Evolutionary conservation across 37 sponge, comb jelly and placozoan species (phyloP).

Genomic region (Bolinopsis microptera): DNA sequence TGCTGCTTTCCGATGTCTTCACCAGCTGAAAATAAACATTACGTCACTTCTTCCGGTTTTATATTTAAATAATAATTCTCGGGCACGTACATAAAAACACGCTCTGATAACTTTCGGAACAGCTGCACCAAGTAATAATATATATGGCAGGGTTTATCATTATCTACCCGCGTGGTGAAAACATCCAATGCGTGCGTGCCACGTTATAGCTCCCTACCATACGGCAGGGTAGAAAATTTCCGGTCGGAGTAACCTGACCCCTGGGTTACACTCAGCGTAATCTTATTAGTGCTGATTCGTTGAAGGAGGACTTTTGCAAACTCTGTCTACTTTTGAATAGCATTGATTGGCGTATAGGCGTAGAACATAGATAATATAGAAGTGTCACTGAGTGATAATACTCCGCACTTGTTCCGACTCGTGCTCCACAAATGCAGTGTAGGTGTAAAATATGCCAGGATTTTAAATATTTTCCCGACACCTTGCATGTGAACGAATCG

Average conservation of each 20-base stretch:
- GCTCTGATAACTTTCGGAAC: not conserved
- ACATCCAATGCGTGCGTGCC: too few species aligned
- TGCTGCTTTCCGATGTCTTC: not conserved
- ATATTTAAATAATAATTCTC: not conserved
- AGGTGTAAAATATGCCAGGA: too few species aligned
- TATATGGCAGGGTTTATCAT: not conserved
- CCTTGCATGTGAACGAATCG: too few species aligned
- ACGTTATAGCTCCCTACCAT: not conserved
- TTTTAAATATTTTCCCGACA: too few species aligned
- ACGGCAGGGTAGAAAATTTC: not conserved
- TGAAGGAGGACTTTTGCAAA: not conserved
- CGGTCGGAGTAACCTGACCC: not conserved
- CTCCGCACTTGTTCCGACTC: too few species aligned
- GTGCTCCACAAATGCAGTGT: too few species aligned
- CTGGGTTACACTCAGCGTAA: not conserved
- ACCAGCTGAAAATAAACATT: not conserved
- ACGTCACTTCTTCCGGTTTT: not conserved
- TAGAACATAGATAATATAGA: too few species aligned
- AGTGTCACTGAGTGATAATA: too few species aligned
- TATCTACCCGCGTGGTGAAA: too few species aligned
- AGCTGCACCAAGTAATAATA: not conserved
- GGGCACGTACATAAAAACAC: too few species aligned
- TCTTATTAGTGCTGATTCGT: not conserved
- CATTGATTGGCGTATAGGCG: too few species aligned
- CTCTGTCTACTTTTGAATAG: not conserved